Conservation (phyloP, 2,113 vertebrate species). For the Rhynchopsitta pachyrhyncha region DNA sequence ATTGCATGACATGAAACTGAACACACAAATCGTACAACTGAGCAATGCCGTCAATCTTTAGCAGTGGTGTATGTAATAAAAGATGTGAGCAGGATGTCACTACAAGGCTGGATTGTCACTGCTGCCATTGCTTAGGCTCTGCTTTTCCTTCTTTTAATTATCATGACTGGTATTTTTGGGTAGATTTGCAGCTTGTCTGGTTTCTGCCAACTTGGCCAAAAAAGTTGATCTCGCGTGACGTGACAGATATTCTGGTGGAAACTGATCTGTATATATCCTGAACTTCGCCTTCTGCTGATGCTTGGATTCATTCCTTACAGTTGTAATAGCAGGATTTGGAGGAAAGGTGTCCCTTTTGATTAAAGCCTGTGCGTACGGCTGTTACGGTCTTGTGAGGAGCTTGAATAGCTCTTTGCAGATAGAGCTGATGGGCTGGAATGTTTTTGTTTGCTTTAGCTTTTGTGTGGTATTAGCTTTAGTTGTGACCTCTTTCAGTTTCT, state of each 20-base stretch:
- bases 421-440: neutral
- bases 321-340: neutral
- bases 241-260: conserved; percentile 29
- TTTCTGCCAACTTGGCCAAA: conserved; percentile 59
- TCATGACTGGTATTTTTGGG: conserved; percentile 45
- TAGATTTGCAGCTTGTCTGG: conserved; percentile 39
- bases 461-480: conserved; percentile 5
- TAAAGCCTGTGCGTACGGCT: neutral
- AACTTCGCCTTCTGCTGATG: neutral
- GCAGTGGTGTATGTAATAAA: neutral
- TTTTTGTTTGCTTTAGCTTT: conserved; percentile 46
- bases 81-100: neutral
- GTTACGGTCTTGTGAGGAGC: neutral
- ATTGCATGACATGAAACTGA: neutral
- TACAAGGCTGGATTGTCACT: neutral
- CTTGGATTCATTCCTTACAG: neutral
- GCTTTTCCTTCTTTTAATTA: conserved; percentile 4
- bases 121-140: neutral
- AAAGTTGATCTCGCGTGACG: neutral
- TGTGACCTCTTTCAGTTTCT: conserved; percentile 27
- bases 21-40: neutral
- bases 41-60: neutral
- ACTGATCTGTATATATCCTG: neutral
- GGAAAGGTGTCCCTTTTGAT: neutral
- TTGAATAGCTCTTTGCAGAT: neutral